Percentiles rank a stretch among this genome's conserved stretches.
Conservation (phyloP, 1,140 invertebrate genomes). For the Pomacea maculata region DNA sequence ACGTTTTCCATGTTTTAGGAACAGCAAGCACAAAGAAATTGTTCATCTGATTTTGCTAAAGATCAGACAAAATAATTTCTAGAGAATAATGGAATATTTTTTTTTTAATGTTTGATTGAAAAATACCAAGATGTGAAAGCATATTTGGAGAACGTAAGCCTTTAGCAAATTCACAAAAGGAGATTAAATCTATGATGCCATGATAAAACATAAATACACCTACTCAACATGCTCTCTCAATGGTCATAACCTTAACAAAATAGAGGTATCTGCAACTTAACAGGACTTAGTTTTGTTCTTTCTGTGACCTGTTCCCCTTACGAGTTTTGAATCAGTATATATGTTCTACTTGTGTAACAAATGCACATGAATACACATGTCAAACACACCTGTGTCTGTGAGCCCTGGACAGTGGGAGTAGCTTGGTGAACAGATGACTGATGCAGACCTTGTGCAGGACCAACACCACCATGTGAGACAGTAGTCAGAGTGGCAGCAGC, state of each 20-base stretch:
- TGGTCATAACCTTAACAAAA: neutral
- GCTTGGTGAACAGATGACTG: slow-evolving; percentile 4
- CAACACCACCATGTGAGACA: slow-evolving; percentile 6
- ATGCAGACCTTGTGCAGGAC: neutral
- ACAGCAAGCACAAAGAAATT: no score
- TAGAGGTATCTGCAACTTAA: neutral
- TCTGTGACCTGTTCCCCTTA: no score
- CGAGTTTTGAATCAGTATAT: neutral
- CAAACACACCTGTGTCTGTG: neutral
- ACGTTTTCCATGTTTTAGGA: no score
- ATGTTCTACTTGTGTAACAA: neutral
- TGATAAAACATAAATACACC: no score
- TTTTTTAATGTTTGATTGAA: no score
- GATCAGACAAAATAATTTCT: no score
- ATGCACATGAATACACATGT: neutral
- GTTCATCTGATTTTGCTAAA: no score
- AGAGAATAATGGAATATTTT: no score
- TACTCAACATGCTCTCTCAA: neutral
- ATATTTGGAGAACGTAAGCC: no score
- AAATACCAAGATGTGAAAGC: no score
- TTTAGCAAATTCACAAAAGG: no score
- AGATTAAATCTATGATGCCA: no score
- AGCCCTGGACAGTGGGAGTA: neutral
- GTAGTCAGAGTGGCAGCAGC: slow-evolving; percentile 11
- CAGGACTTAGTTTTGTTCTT: neutral